These are phyloP conservation scores for Myripristis murdjan DNA, from an alignment of 2,797 vertebrate species.

Conservation along the genomic window DNA sequence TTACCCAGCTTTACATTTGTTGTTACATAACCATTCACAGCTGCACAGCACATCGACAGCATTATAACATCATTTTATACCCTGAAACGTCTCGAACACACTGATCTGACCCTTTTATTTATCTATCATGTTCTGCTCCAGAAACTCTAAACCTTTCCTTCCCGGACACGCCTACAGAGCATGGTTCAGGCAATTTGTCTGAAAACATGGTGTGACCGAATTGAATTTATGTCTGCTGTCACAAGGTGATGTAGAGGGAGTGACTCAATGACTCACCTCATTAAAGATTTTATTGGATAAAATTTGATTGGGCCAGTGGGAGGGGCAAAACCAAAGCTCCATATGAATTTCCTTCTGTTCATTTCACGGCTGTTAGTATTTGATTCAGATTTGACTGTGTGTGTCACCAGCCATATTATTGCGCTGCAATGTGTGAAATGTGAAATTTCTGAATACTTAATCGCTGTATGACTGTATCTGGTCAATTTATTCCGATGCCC, in stretches of 20 bases:
- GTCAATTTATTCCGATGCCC: constrained; percentile 21
- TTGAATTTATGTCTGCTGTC: constrained; percentile 64
- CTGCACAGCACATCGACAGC: no score
- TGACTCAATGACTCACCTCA: constrained; percentile 62
- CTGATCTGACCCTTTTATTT: constrained; percentile 29
- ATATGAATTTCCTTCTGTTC: constrained; percentile 40
- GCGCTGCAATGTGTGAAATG: constrained; percentile 53
- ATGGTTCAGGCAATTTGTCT: constrained; percentile 46
- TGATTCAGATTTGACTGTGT: constrained; percentile 28
- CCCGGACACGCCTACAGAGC: constrained; percentile 21
- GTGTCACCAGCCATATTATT: constrained; percentile 21
- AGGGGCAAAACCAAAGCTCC: constrained; percentile 34
- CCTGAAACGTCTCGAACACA: constrained; percentile 5
- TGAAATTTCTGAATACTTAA: constrained; percentile 49
- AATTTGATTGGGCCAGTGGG: constrained; percentile 51
- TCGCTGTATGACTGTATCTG: constrained; percentile 13
- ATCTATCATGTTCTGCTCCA: neutral
- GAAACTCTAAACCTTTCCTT: constrained; percentile 26
- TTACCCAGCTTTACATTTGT: no score
- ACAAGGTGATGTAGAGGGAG: constrained; percentile 49
- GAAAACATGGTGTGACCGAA: constrained; percentile 67
- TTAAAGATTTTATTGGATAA: constrained; percentile 70
- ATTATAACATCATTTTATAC: no score
- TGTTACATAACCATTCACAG: no score
- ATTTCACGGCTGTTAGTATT: constrained; percentile 60